Percentiles rank a stretch among this genome's conserved stretches.
These are phyloP conservation scores for Sinocyclocheilus anophthalmus DNA, from an alignment of 2,113 vertebrate species.

Conservation along the genomic window DNA sequence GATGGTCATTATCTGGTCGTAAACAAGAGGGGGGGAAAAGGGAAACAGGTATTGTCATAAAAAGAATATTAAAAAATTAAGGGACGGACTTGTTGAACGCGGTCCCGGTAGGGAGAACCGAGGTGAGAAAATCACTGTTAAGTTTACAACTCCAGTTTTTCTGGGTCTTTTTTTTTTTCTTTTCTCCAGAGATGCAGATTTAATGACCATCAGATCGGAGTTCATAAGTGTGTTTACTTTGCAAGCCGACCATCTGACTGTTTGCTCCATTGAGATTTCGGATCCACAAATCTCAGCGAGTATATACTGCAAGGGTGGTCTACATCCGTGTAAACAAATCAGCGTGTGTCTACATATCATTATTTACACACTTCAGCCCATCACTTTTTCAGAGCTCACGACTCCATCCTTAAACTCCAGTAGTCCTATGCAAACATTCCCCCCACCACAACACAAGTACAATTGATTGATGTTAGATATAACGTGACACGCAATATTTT, in stretches of 20 bases:
- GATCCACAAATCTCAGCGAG: conserved; percentile 23
- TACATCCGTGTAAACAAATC: conserved; percentile 45
- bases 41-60: no score
- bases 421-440: background rate
- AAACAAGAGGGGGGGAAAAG: conserved; percentile 53
- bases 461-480: no score
- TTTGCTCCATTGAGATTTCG: conserved; percentile 30
- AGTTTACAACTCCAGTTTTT: background rate
- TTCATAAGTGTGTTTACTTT: conserved; percentile 37
- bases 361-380: conserved; percentile 40
- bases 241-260: conserved; percentile 25
- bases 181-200: background rate
- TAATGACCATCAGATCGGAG: conserved; percentile 7
- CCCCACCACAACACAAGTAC: background rate
- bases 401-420: conserved; percentile 28
- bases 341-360: conserved; percentile 20
- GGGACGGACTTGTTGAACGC: no score
- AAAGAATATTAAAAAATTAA: no score
- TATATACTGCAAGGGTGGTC: conserved; percentile 56
- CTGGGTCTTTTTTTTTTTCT: background rate
- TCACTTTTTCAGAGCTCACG: conserved; percentile 21
- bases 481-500: background rate
- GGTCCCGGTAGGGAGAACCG: no score
- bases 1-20: conserved; percentile 68
- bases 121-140: background rate